phyloP scores from a whole-genome alignment of 2,797 vertebrate genomes.

The Bufotes viridis region DNA sequence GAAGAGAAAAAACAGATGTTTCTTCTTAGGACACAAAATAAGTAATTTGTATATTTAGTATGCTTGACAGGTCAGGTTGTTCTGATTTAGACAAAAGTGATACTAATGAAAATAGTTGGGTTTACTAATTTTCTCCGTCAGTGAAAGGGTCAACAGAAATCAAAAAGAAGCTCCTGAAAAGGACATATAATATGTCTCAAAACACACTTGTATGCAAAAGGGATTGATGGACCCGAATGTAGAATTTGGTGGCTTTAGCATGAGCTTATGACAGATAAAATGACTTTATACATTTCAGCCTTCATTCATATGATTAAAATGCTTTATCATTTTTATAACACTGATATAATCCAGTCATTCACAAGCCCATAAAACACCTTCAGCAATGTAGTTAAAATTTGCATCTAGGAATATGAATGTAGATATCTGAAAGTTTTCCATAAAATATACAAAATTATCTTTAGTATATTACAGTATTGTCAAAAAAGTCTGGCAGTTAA shows the following conservation, averaged over 20 bases:
- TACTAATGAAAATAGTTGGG: constrained; percentile 61
- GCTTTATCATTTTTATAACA: constrained; percentile 45
- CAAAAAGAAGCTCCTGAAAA: constrained; percentile 51
- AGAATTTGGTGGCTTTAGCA: constrained; percentile 42
- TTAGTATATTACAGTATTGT: neutral
- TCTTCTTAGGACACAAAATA: constrained; percentile 60
- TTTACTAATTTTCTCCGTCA: constrained; percentile 62
- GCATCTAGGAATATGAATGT: neutral
- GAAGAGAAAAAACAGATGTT: constrained; percentile 59
- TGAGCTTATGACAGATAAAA: constrained; percentile 14
- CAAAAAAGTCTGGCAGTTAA: neutral
- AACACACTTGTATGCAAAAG: constrained; percentile 46
- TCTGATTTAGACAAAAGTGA: constrained; percentile 61
- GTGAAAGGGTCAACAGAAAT: constrained; percentile 56
- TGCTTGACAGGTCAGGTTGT: constrained; percentile 60
- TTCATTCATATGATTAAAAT: constrained; percentile 46
- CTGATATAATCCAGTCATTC: constrained; percentile 37
- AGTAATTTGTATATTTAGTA: constrained; percentile 62
- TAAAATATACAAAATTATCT: neutral
- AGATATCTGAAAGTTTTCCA: neutral
- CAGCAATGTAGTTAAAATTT: neutral
- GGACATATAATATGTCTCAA: constrained; percentile 38
- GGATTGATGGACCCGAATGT: constrained; percentile 1
- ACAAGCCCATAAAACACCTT: constrained; percentile 35
- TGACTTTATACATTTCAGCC: constrained; percentile 37